phyloP scores from a whole-genome alignment of 2,113 vertebrate genomes.

The Neopipo cinnamomea region DNA sequence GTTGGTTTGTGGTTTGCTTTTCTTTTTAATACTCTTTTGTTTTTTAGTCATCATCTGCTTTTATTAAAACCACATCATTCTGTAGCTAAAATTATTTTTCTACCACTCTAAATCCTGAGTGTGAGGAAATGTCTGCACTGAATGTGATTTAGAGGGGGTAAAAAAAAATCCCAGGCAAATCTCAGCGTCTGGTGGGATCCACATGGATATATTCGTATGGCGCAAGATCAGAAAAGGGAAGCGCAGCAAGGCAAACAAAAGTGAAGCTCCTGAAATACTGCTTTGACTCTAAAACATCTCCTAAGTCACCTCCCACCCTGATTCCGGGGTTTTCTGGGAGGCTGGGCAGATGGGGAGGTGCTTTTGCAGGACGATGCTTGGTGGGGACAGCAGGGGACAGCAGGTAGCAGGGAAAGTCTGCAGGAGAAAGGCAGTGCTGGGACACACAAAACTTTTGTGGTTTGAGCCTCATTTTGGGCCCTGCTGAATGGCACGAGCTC shows the following conservation, averaged over 20 bases:
- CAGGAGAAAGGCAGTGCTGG: neutral
- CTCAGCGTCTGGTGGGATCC: neutral
- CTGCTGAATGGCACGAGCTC: neutral
- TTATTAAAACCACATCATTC: neutral
- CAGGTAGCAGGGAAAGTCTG: neutral
- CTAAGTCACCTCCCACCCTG: neutral
- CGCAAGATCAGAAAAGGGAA: neutral
- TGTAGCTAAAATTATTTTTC: neutral
- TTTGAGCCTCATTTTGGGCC: neutral
- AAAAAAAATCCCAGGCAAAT: neutral
- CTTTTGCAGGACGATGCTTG: fast-evolving
- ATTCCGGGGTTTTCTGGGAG: neutral
- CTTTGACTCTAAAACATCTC: neutral
- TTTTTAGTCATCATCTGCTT: neutral
- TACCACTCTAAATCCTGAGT: neutral
- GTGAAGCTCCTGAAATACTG: neutral
- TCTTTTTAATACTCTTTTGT: neutral
- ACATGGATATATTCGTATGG: neutral
- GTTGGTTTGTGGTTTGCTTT: neutral
- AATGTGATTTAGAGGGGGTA: neutral
- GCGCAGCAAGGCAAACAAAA: neutral
- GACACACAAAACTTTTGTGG: neutral
- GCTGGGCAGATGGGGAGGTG: neutral
- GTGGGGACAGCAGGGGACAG: neutral
- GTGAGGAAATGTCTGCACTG: neutral